A percentile compares a stretch with the other conserved stretches of the same genome.
phyloP scores from a whole-genome alignment of 2,797 vertebrate species.

The Lithobates pipiens region DNA sequence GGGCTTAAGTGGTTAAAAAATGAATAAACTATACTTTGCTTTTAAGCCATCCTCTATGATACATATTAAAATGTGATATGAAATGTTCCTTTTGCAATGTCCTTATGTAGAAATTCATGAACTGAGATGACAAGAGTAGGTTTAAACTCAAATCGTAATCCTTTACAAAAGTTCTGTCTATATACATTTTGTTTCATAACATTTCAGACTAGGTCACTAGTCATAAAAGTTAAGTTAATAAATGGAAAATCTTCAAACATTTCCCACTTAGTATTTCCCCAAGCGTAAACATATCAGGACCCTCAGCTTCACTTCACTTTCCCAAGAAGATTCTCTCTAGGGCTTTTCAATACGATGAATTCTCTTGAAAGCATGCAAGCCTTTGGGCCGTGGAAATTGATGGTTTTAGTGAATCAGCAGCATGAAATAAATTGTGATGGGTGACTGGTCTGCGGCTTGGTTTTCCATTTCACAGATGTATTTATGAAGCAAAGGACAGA shows the following conservation, averaged over 20 bases:
- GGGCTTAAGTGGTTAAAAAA: no score
- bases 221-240: background rate
- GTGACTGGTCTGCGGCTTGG: background rate
- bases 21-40: no score
- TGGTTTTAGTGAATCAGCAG: slow-evolving; percentile 22
- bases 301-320: background rate
- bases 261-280: slow-evolving; percentile 15
- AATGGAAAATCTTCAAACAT: slow-evolving; percentile 34
- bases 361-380: background rate
- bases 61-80: no score
- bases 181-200: background rate
- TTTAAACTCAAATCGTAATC: no score
- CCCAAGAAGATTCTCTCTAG: background rate
- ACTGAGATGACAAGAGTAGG: no score
- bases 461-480: slow-evolving; percentile 31
- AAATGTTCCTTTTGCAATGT: no score
- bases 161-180: background rate
- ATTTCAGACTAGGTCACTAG: background rate
- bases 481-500: slow-evolving; percentile 7
- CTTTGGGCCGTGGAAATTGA: slow-evolving; percentile 34
- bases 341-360: slow-evolving; percentile 6
- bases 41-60: no score
- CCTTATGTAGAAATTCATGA: no score
- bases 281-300: background rate
- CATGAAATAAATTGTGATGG: slow-evolving; percentile 22